A percentile compares a stretch with the other conserved stretches of the same genome.
phyloP scores from a whole-genome alignment of 2,113 vertebrate species.

The Amphiprion ocellaris region DNA sequence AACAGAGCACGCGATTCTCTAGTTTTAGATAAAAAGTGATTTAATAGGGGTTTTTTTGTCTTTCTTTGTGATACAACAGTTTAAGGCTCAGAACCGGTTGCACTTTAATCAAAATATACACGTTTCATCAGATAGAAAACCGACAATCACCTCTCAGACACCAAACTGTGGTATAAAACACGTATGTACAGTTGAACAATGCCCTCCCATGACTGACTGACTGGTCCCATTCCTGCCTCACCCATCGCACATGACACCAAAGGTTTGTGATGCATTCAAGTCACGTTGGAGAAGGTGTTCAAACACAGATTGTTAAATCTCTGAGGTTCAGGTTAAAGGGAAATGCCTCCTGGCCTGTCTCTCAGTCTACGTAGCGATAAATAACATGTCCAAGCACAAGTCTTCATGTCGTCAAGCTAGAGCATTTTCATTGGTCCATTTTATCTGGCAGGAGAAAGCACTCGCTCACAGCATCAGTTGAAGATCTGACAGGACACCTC shows the following conservation, averaged over 20 bases:
- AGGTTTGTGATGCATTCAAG: conserved; percentile 47
- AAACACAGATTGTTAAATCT: too few species aligned
- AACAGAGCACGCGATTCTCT: conserved; percentile 1
- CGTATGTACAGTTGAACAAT: conserved; percentile 72
- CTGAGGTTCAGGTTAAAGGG: too few species aligned
- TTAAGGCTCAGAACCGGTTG: conserved; percentile 73
- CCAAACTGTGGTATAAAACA: conserved; percentile 76
- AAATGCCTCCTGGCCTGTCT: background rate
- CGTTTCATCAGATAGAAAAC: conserved; percentile 80
- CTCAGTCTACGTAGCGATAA: background rate
- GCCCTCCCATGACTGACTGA: conserved; percentile 5
- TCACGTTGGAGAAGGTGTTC: conserved; percentile 19
- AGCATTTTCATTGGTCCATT: background rate
- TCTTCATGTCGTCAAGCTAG: background rate
- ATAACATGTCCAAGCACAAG: too few species aligned
- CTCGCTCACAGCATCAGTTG: too few species aligned
- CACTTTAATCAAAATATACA: conserved; percentile 84
- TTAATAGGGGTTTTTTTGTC: conserved; percentile 65
- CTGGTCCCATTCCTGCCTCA: conserved; percentile 23
- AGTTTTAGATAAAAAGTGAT: conserved; percentile 73
- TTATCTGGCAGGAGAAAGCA: too few species aligned
- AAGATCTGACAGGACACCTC: too few species aligned
- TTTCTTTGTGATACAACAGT: conserved; percentile 69
- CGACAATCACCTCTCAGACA: conserved; percentile 65
- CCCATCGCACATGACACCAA: background rate